Conservation (phyloP, 2,113 vertebrate species). For the Peromyscus californicus region DNA sequence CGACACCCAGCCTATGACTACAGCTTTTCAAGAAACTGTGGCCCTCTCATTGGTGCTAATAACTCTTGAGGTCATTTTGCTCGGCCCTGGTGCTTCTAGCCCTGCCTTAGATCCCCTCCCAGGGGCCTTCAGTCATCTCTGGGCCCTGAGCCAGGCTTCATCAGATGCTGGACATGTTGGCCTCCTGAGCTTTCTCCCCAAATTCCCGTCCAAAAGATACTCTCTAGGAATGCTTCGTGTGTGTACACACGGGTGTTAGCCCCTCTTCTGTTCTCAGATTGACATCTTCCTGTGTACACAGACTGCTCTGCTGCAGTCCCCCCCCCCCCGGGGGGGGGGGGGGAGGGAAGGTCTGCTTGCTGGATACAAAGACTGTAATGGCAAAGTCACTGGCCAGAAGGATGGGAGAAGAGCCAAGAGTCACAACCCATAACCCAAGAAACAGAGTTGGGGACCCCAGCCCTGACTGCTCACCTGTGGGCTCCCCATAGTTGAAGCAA, state of each 20-base stretch:
- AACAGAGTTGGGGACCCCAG: constrained; percentile 27
- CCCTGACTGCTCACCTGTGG: background rate
- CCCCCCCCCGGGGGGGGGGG: too few relatives aligned
- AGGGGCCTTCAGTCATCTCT: background rate
- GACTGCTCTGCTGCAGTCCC: background rate
- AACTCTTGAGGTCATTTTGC: constrained; percentile 11
- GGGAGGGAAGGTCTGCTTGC: background rate
- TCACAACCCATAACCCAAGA: constrained; percentile 55
- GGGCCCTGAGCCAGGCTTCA: background rate
- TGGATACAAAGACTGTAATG: background rate
- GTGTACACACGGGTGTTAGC: fast-evolving
- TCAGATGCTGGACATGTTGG: background rate
- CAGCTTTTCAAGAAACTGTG: background rate
- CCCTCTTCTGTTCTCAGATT: background rate
- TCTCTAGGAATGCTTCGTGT: background rate
- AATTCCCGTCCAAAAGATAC: background rate
- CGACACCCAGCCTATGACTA: background rate
- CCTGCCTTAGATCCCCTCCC: background rate
- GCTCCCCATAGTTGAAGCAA: background rate
- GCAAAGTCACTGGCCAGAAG: background rate
- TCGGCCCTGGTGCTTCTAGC: background rate
- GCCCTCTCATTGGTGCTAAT: background rate
- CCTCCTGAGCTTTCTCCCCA: background rate
- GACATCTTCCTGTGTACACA: background rate
- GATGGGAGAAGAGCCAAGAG: constrained; percentile 72